Conservation (phyloP, 1,140 invertebrate species). For the Calliopsis andreniformis region DNA sequence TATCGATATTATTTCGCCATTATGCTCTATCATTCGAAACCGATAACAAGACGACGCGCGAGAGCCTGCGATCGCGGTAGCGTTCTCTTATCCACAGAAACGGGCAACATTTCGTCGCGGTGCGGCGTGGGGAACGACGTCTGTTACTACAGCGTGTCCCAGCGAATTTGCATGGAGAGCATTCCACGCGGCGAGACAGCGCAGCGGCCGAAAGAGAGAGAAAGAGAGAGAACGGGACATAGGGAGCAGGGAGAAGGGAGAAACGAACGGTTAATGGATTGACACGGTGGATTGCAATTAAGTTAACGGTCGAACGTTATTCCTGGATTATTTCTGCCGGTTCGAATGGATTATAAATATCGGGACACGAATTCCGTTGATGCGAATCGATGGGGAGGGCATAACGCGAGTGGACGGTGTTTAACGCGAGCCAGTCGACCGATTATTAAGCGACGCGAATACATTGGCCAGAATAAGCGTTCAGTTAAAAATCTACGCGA, state of each 20-base stretch:
- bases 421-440: slow-evolving; percentile 13
- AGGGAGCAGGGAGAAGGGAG: neutral
- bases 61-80: neutral
- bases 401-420: neutral
- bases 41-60: slow-evolving; percentile 35
- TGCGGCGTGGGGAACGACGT: neutral
- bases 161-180: slow-evolving; percentile 47
- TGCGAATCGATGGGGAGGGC: neutral
- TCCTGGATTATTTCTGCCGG: slow-evolving; percentile 38
- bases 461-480: slow-evolving; percentile 11
- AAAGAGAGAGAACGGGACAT: no score
- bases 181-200: slow-evolving; percentile 4
- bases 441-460: slow-evolving; percentile 19
- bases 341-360: slow-evolving; percentile 35
- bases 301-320: slow-evolving; percentile 47
- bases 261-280: slow-evolving; percentile 44
- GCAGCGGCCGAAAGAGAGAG: neutral
- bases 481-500: neutral
- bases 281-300: slow-evolving; percentile 48
- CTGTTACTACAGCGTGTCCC: slow-evolving; percentile 41
- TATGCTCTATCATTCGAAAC: slow-evolving; percentile 41
- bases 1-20: slow-evolving; percentile 50
- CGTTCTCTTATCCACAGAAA: slow-evolving; percentile 2
- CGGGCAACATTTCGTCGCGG: neutral
- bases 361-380: slow-evolving; percentile 33